Evolutionary conservation across 35 echinoderm and acorn worm genomes (phyloP), one percentile per base, ranked within the genome.

Genomic region (Amphiura filiformis): DNA sequence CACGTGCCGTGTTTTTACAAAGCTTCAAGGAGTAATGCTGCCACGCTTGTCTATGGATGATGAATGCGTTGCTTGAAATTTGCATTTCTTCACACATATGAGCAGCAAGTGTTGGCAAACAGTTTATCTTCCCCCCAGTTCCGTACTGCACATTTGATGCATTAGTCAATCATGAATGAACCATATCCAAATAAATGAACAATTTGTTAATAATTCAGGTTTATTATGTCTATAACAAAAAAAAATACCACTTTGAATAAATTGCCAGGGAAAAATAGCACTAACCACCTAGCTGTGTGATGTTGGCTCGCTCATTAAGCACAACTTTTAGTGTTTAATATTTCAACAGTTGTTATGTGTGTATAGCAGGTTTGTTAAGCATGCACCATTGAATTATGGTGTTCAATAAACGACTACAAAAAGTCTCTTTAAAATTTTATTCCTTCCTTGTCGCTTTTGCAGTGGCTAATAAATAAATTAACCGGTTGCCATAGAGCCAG

Each of bases 321-420:
- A 11, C 9, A 11, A 70, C 61, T 70, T n/a, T 70, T n/a, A 7
- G 7, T 70, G 61, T 70, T 70, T 26, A 70, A 70, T 70, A 70
- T 70, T 70, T 70, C 3, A 70, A 70, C 61, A 70, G 61, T 70
- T 70, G 15, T 70, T 18, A 70, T 70, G 28, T 70, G 28, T 26
- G 26, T 70, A 70, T 70, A 23, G 61, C 61, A 70, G 61, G 61
- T 70, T 70, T 70, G 26, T 70, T 70, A 70, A 70, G 61, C 61
- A 70, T 70, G 61, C 61, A 70, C 61, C 61, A 70, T 70, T 70
- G 61, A 70, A 70, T 70, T 26, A 70, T 70, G 61, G 17, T 70
- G 61, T 70, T 70, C 61, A 70, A 70, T 70, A 70, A 70, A 70
- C 61, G 61, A n/a, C 61, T 70, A 70, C 61, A 70, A 70, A 70